These are phyloP conservation scores for Plebejus anna DNA, from an alignment of 2,888 invertebrate species.

Conservation along the genomic window DNA sequence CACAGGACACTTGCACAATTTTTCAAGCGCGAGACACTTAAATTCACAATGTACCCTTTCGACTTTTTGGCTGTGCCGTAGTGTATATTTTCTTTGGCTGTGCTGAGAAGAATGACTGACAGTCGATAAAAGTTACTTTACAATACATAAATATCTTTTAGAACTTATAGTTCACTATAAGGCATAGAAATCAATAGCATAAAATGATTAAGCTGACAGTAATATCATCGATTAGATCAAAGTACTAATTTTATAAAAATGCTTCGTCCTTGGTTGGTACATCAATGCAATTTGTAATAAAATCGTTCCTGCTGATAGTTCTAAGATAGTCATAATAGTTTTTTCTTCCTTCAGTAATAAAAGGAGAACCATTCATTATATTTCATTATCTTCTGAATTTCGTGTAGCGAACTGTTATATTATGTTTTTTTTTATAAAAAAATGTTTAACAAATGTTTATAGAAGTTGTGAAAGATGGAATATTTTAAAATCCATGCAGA, in stretches of 20 bases:
- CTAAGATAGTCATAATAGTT: not conserved
- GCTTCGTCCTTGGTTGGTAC: not conserved
- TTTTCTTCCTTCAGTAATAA: not conserved
- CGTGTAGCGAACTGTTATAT: too few relatives aligned
- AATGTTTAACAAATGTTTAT: not conserved
- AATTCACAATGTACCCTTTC: not conserved
- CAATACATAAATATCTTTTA: not conserved
- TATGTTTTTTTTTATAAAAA: not conserved
- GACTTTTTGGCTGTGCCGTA: not conserved
- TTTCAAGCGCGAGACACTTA: too few relatives aligned
- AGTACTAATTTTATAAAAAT: too few relatives aligned
- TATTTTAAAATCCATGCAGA: not conserved
- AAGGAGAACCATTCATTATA: too few relatives aligned
- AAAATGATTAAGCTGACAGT: too few relatives aligned
- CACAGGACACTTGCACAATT: too few relatives aligned
- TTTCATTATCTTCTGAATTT: too few relatives aligned
- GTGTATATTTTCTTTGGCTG: too few relatives aligned
- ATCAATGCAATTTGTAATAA: not conserved
- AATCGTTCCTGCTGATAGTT: not conserved
- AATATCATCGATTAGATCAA: too few relatives aligned
- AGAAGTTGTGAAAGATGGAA: not conserved
- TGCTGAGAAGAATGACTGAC: not conserved
- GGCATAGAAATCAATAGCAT: too few relatives aligned
- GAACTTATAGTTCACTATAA: not conserved
- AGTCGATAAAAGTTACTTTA: not conserved